phyloP scores from a whole-genome alignment of 2,888 invertebrate genomes.

The Hyppa rectilinea region DNA sequence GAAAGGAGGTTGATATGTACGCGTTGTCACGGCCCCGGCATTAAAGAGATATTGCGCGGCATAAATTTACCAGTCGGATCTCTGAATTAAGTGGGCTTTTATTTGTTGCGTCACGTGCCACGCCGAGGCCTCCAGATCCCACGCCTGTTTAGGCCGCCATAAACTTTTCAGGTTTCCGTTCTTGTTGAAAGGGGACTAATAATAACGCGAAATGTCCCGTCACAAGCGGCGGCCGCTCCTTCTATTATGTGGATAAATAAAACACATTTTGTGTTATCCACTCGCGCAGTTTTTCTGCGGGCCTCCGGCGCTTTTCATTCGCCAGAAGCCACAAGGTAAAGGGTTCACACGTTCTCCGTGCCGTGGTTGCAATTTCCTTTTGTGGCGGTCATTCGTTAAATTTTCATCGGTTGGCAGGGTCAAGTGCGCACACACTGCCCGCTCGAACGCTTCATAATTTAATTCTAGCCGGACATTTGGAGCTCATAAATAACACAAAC shows the following conservation, averaged over 20 bases:
- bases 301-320: conserved; percentile 72
- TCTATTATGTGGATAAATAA: conserved; percentile 63
- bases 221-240: conserved; percentile 27
- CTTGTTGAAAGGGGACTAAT: conserved; percentile 62
- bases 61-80: conserved; percentile 87
- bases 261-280: conserved; percentile 64
- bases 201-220: conserved; percentile 53
- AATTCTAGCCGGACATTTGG: conserved; percentile 78
- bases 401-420: conserved; percentile 79
- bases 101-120: conserved; percentile 87
- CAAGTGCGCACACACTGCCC: conserved; percentile 72
- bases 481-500: conserved; percentile 78
- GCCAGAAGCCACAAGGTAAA: conserved; percentile 74
- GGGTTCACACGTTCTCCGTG: conserved; percentile 75
- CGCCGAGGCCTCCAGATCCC: conserved; percentile 76
- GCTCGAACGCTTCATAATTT: conserved; percentile 76
- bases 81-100: conserved; percentile 89
- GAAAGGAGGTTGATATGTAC: conserved; percentile 84
- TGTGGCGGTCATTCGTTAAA: conserved; percentile 84
- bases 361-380: conserved; percentile 82
- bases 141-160: conserved; percentile 76
- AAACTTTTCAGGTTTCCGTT: conserved; percentile 74
- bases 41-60: conserved; percentile 88
- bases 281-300: conserved; percentile 62
- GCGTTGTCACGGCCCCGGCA: conserved; percentile 87